Conservation (phyloP, 2,888 invertebrate genomes). For the Cryptophagus acutangulus region DNA sequence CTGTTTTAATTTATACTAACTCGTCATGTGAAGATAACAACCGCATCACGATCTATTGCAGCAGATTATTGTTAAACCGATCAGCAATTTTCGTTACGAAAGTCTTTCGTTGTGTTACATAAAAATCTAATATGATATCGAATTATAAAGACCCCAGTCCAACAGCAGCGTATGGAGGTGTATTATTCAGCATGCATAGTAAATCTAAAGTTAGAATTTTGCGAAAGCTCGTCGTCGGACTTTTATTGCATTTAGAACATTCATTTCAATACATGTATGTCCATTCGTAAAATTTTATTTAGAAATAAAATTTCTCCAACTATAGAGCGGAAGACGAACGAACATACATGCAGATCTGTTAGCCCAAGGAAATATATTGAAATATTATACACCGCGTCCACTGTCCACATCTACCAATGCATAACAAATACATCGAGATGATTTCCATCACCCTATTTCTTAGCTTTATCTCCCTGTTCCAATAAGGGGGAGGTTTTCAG, state of each 20-base stretch:
- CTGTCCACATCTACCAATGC: constrained; percentile 47
- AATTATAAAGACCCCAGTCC: too few relatives aligned
- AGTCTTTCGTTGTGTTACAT: too few relatives aligned
- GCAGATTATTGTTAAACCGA: too few relatives aligned
- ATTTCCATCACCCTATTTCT: constrained; percentile 43
- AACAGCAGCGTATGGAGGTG: too few relatives aligned
- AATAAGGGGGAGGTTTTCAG: constrained; percentile 30
- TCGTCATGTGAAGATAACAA: constrained; percentile 36
- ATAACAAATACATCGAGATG: constrained; percentile 47
- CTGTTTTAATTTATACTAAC: constrained; percentile 38
- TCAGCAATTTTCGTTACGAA: too few relatives aligned
- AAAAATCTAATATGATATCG: too few relatives aligned
- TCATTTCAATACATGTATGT: constrained; percentile 35
- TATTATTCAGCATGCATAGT: too few relatives aligned
- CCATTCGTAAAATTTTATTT: constrained; percentile 41
- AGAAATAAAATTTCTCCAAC: constrained; percentile 31
- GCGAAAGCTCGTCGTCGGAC: not conserved
- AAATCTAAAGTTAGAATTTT: too few relatives aligned
- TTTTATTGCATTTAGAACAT: constrained; percentile 31
- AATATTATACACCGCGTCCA: constrained; percentile 46
- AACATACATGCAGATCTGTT: not conserved
- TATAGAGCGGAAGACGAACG: not conserved
- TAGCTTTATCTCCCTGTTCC: constrained; percentile 34
- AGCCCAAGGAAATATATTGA: constrained; percentile 42
- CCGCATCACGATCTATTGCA: too few relatives aligned